Base-by-base conservation (phyloP, 2,113 vertebrate genomes). In the Pyxicephalus adspersus region DNA sequence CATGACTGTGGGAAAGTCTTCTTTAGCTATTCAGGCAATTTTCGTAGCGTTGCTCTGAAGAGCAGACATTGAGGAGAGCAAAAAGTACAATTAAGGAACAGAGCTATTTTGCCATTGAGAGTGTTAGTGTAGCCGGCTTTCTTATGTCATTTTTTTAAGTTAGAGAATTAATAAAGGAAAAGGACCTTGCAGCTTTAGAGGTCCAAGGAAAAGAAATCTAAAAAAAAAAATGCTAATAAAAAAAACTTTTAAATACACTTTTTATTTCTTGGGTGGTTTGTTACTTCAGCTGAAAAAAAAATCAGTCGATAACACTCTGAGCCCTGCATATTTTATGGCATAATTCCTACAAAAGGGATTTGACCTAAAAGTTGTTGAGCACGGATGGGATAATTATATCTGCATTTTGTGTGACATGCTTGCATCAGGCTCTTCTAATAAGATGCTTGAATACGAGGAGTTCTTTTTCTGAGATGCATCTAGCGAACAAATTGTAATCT, bases 1-100 rank as follows among this genome's bases (percentile, higher is more conserved):
- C 96, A 95, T 96, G 96, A 97, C 96, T 99, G 98, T 99, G 98
- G 98, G 98, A 99, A 99, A 98, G 95, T 97, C 96, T 97, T 94
- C 94, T 95, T 95, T 93, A 89, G 94, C 97, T 96, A 98, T 99
- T 99, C 98, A 99, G 93, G 94, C 95, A 97, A 98, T 97, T 98
- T 97, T 94, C 91, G 90, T 92, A 94, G 95, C 95, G 95, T 81
- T 95, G 92, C 89, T 94, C 96, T 96, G 96, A 97, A 95, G 95
- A 96, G 95, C 92, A 94, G 93, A 94, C 96, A 93, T 95, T 95
- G 96, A 98, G 97, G 95, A 97, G 95, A 95, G 94, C 93, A 96
- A 96, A 97, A 98, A 98, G 94, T 97, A 98, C 96, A 98, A 98
- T 96, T 96, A 93, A 93, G 50, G 92, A 93, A 93, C 93, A 94